Evolutionary conservation across 2,113 vertebrate genomes (phyloP), one percentile per base, ranked within the genome.

Genomic region (Cavia porcellus): DNA sequence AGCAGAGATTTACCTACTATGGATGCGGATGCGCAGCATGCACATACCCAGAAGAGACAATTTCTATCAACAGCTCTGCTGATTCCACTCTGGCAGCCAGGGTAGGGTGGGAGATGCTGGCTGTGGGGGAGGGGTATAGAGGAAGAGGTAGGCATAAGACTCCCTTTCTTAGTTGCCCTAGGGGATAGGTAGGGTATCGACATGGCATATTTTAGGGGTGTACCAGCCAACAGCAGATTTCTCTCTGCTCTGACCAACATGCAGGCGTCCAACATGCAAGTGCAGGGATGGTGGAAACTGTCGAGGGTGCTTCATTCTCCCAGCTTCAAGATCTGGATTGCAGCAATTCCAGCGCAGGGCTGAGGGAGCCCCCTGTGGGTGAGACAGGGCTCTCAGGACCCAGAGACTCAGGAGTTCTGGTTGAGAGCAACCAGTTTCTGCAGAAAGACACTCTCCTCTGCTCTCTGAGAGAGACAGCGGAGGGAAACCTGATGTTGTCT

Each of bases 271-370:
- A n/a, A n/a, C n/a, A n/a, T n/a, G n/a, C n/a, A n/a, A n/a, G n/a
- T n/a, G 1, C 11, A 42, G 0, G 5, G 17, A 20, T 19, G 12
- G 11, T 61, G 25, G 86, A 74, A 42, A 1, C 0, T 47, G 17
- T 9, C 42, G 19, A 4, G n/a, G 25, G 7, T 62, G 19, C 4
- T 11, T 32, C 55, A 52, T 20, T 22, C 4, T 74, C 45, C 5
- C 5, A 0, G 2, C 15, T 4, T 12, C n/a, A 55, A 38, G 55
- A 84, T 11, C n/a, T 9, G 50, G 20, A 22, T 7, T 17, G 13
- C 15, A 35, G 61, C 32, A 30, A 35, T 66, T 22, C 70, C 45
- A 38, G 28, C 1, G 0, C 25, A 92, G 61, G 80, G 47, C 3
- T 55, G 45, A 90, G 32, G 81, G 77, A 92, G n/a, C 5, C 79